These are phyloP conservation scores for Biston betularia DNA, from an alignment of 2,888 invertebrate genomes.

Conservation along the genomic window DNA sequence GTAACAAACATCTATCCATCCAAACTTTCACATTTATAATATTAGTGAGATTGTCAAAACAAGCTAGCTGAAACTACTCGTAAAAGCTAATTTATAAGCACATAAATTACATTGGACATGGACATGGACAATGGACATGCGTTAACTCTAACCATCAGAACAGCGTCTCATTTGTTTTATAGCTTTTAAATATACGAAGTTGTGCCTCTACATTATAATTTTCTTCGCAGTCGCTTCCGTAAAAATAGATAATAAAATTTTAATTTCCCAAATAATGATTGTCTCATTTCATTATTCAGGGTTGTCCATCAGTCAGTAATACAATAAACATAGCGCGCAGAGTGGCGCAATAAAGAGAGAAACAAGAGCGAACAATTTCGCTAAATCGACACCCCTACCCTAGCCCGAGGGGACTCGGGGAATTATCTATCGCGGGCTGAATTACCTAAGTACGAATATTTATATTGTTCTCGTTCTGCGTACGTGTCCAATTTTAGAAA, in stretches of 20 bases:
- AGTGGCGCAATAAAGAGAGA: slow-evolving; percentile 44
- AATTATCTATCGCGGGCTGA: background rate
- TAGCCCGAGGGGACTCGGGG: slow-evolving; percentile 35
- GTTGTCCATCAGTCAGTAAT: slow-evolving; percentile 47
- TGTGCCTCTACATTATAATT: background rate
- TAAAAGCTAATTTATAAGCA: no score
- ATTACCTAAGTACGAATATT: background rate
- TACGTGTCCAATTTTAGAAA: background rate
- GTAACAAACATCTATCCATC: no score
- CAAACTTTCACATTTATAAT: no score
- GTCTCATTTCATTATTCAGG: slow-evolving; percentile 39
- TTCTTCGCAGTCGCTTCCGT: background rate
- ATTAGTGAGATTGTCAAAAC: no score
- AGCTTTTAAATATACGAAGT: background rate
- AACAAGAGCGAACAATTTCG: slow-evolving; percentile 45
- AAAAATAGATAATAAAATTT: background rate
- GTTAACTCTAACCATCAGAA: no score
- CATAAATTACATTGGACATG: no score
- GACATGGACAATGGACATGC: no score
- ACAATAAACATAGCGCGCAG: slow-evolving; percentile 48
- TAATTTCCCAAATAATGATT: slow-evolving; percentile 32
- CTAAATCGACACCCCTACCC: slow-evolving; percentile 52
- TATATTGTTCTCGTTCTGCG: background rate
- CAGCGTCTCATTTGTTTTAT: no score
- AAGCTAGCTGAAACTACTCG: no score